A percentile compares a stretch with the other conserved stretches of the same genome.
These are phyloP conservation scores for Ophioninae sp. DNA, from an alignment of 2,888 invertebrate species.

Conservation along the genomic window DNA sequence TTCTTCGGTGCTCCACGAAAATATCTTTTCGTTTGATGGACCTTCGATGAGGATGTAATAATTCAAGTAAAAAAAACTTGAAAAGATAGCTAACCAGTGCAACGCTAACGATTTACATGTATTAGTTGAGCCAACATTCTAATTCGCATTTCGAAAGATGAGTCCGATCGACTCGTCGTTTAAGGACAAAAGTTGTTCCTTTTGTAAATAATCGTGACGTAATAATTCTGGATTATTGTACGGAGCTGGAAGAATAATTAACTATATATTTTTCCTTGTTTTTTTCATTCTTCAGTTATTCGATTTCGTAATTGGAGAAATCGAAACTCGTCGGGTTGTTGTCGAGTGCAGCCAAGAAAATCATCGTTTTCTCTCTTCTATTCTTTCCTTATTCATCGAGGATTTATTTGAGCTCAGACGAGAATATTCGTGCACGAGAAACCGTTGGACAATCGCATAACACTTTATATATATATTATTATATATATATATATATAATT, in stretches of 20 bases:
- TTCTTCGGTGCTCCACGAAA: slow-evolving; percentile 5
- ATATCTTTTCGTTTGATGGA: background rate
- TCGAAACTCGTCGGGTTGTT: background rate
- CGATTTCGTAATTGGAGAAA: background rate
- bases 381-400: background rate
- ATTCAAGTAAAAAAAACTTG: background rate
- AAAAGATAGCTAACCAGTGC: background rate
- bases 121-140: background rate
- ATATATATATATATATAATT: background rate
- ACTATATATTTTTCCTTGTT: background rate
- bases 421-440: background rate
- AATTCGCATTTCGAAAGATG: background rate
- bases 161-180: background rate
- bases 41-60: background rate
- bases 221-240: no score
- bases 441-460: background rate
- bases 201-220: background rate
- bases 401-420: background rate
- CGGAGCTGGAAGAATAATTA: background rate
- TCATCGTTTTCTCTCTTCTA: background rate
- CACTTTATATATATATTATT: background rate
- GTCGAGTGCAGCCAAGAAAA: background rate
- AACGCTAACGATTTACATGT: background rate
- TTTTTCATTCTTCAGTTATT: background rate
- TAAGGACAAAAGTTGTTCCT: background rate